phyloP scores from a whole-genome alignment of 2,888 invertebrate genomes.

The Platycheirus rosarum region DNA sequence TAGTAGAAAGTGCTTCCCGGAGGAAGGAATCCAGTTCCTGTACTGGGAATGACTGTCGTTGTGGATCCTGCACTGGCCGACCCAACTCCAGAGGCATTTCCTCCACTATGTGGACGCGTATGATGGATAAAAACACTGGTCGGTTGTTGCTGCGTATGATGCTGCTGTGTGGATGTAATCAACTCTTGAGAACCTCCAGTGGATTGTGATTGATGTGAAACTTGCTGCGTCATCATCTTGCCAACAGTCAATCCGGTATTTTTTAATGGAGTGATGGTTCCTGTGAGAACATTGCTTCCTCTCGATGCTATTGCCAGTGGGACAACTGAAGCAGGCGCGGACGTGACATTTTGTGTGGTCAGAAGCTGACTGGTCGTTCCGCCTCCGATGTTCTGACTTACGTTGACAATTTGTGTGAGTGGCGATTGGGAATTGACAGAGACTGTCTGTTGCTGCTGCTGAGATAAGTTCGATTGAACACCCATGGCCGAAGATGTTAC shows the following conservation, averaged over 20 bases:
- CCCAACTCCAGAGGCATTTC: conserved; percentile 72
- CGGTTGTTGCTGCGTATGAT: conserved; percentile 68
- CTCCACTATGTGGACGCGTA: conserved; percentile 76
- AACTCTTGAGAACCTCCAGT: conserved; percentile 62
- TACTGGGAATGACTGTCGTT: conserved; percentile 75
- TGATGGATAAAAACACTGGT: conserved; percentile 80
- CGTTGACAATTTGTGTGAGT: conserved; percentile 78
- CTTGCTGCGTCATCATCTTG: conserved; percentile 80
- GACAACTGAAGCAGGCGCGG: conserved; percentile 80
- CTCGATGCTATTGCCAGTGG: conserved; percentile 80
- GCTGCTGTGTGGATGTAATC: conserved; percentile 67
- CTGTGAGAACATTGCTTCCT: conserved; percentile 80
- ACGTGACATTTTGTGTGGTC: conserved; percentile 77
- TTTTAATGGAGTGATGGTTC: conserved; percentile 81
- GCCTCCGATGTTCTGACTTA: conserved; percentile 76
- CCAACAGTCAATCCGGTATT: conserved; percentile 80
- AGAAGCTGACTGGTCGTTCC: conserved; percentile 76
- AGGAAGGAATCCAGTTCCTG: conserved; percentile 77
- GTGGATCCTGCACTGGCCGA: conserved; percentile 73
- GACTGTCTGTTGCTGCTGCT: conserved; percentile 64
- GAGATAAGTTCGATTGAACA: conserved; percentile 44
- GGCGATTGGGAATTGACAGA: conserved; percentile 72
- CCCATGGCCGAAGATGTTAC: conserved; percentile 48
- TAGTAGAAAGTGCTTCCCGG: conserved; percentile 81
- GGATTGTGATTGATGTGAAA: conserved; percentile 53